Evolutionary conservation across 92 coral and sea anemone species (phyloP), one percentile per base, ranked within the genome.

Genomic region (Epizoanthus illoricatus): DNA sequence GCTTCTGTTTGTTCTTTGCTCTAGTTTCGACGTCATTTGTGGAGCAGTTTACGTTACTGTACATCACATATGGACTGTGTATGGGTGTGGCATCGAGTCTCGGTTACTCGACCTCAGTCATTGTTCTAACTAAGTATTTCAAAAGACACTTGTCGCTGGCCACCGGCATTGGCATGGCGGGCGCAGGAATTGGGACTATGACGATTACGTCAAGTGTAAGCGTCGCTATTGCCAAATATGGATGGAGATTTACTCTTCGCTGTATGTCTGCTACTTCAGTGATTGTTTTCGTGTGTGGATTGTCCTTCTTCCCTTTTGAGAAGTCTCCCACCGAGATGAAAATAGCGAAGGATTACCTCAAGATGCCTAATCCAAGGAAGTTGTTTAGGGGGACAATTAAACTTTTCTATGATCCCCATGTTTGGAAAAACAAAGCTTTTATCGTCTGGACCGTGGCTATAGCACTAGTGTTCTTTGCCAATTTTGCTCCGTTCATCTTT

Each of bases 81-180:
- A 43, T 78, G 82, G 82, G 82, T 23, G 71, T 78, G 71, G 71
- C 82, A 36, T 78, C 82, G n/a, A 78, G 82, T 63, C 60, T 78
- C 6, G 82, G 82, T 3, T 78, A 78, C 23, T 40, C 82, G 7
- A 63, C 82, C 23, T 78, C 82, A 71, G 70, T 78, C 54, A 78
- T 78, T 10, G 71, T 78, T 43, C 60, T 78, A 5, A 78, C 82
- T 24, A 78, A 78, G 17, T 78, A 78, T 28, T 78, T 78, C 71
- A 78, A 78, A 78, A 78, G 82, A 43, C 82, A 78, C 40, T 36
- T 78, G 54, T 61, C 82, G 20, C 60, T 78, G 39, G 82, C 82
- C 42, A 78, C 69, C 11, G 82, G 82, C 8, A 62, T 78, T 21
- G 82, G 82, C 19, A 78, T 78, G 82, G 82, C 82, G 41, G 72